Evolutionary conservation across 2,888 invertebrate genomes (phyloP).

Genomic region (Sarcophaga caerulescens): DNA sequence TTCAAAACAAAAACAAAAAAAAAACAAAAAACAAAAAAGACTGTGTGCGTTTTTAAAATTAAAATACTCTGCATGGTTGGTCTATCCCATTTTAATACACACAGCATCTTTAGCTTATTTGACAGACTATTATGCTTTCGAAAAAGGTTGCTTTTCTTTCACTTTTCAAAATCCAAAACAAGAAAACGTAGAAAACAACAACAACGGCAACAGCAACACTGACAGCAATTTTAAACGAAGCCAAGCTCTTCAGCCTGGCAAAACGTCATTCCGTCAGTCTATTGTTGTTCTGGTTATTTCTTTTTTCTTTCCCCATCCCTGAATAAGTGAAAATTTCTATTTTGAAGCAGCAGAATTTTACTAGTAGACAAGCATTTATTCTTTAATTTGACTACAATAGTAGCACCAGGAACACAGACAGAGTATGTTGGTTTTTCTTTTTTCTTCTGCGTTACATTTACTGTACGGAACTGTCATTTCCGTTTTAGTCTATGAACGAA

Average conservation of each 20-base stretch:
- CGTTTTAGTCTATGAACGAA: slow-evolving; percentile 74
- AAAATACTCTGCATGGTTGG: not conserved
- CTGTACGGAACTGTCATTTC: slow-evolving; percentile 79
- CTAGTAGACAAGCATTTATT: slow-evolving; percentile 21
- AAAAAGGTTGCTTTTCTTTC: slow-evolving; percentile 77
- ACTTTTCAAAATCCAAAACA: slow-evolving; percentile 71
- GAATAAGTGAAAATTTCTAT: slow-evolving; percentile 31
- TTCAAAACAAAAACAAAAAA: too few species aligned
- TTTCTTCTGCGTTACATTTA: slow-evolving; percentile 51
- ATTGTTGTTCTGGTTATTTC: slow-evolving; percentile 11
- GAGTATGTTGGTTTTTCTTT: slow-evolving; percentile 56
- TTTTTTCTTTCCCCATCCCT: slow-evolving; percentile 8
- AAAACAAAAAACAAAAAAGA: too few species aligned
- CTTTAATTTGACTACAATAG: slow-evolving; percentile 40
- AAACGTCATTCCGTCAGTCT: slow-evolving; percentile 31
- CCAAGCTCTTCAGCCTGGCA: slow-evolving; percentile 22
- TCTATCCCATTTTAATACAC: not conserved
- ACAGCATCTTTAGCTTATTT: slow-evolving; percentile 69
- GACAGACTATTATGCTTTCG: slow-evolving; percentile 78
- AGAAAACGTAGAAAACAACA: slow-evolving; percentile 2
- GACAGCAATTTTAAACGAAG: not conserved
- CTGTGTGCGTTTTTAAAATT: too few species aligned
- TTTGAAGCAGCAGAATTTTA: slow-evolving; percentile 20
- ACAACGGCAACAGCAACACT: slow-evolving; percentile 2
- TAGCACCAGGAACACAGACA: slow-evolving; percentile 22